These are phyloP conservation scores for Lepisosteus oculatus DNA, from an alignment of 2,113 vertebrate species.

Conservation along the genomic window DNA sequence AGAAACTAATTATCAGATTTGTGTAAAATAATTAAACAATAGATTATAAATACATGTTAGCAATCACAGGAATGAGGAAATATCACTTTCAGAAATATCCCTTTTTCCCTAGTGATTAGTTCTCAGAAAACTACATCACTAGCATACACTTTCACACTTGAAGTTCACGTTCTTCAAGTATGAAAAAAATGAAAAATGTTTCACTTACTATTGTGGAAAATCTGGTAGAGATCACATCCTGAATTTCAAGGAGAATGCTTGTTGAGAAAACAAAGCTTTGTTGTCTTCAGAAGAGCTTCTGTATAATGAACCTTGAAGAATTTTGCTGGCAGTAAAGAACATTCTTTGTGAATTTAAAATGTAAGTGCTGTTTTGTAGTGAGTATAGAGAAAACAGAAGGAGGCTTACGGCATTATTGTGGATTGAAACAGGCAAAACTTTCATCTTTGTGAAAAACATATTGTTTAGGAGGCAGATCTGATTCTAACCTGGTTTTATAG, in stretches of 20 bases:
- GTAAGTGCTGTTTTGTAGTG: slow-evolving; percentile 2
- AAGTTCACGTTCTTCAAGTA: background rate
- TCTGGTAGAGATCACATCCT: slow-evolving; percentile 2
- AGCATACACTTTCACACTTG: too few relatives aligned
- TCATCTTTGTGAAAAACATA: slow-evolving; percentile 4
- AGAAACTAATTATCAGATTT: too few relatives aligned
- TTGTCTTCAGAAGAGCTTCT: background rate
- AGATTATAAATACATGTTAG: too few relatives aligned
- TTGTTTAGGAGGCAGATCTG: background rate
- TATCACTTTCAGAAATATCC: too few relatives aligned
- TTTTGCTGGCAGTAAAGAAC: slow-evolving; percentile 10
- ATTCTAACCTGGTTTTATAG: background rate
- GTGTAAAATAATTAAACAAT: too few relatives aligned
- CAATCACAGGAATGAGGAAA: too few relatives aligned
- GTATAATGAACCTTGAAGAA: slow-evolving; percentile 12
- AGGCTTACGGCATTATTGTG: slow-evolving; percentile 11
- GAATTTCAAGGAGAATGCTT: background rate
- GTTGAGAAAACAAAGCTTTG: slow-evolving; percentile 2
- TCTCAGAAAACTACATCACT: too few relatives aligned
- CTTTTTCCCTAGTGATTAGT: too few relatives aligned
- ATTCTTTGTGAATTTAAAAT: slow-evolving; percentile 6
- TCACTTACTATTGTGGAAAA: background rate
- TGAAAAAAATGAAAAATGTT: background rate
- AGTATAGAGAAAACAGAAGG: background rate
- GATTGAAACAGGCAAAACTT: slow-evolving; percentile 10